Evolutionary conservation across 2,797 vertebrate species (phyloP), one percentile per base, ranked within the genome.

Genomic region (Amphiprion clarkii): DNA sequence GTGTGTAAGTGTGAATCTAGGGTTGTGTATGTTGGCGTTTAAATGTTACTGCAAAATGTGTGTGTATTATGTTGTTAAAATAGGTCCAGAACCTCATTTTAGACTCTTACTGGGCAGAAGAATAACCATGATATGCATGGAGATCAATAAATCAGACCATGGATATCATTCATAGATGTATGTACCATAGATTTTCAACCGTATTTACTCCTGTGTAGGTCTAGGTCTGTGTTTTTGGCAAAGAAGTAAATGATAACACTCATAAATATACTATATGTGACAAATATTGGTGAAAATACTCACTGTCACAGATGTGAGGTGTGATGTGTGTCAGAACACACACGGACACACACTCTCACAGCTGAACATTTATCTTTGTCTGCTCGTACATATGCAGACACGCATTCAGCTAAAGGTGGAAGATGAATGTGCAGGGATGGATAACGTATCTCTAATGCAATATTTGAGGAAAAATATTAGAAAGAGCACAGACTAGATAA

Each of bases 401-500:
- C 62, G 80, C 73, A 73, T 69, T 75, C 29, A 21, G 65, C 61
- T 23, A n/a, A 60, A 67, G 67, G 71, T 67, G 48, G 57, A 79
- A 89, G 90, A 93, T 87, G 83, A 86, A 91, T 88, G 86, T 77
- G 80, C 67, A 27, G 58, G 68, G 64, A 66, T 59, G 82, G 82
- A 86, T 89, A 85, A 61, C 79, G 39, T 75, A 86, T 84, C 77
- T 87, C 52, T 73, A 84, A 87, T 66, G 77, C 78, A 89, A 89
- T 89, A 90, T 89, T 86, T 87, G 88, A 87, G 77, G 71, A 52
- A 81, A 87, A 86, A 90, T 89, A 87, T 92, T 81, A 87, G 83
- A 85, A 89, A 76, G 81, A 84, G 87, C 73, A 74, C 23, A 36
- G 77, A 55, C 57, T 49, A 85, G 88, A 92, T 92, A 82, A 89